Base-by-base conservation (phyloP, 1,140 invertebrate species). In the Eurosta solidaginis region DNA sequence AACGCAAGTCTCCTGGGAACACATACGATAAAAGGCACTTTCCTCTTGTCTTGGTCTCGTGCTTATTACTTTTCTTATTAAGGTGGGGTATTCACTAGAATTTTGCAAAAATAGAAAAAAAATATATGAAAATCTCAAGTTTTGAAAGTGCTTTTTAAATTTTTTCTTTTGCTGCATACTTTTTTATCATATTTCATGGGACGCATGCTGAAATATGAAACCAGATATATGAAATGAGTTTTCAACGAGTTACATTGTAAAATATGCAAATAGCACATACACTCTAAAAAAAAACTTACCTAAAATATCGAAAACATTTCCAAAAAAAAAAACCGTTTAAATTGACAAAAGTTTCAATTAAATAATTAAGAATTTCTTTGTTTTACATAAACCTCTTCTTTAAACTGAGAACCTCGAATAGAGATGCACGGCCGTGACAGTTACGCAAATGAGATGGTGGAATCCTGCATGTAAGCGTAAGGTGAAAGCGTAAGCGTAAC, bases 41-140 rank as follows among this genome's bases (percentile, higher is more conserved):
- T 36, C 29, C n/a, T 20, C 54, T 42, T 44, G 20, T 17, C 59
- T 3, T 40, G 36, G 36, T 20, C 29, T 22, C 7, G 17, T 40
- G 36, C 17, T 40, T n/a, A 9, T 68, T 68, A 20, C 50, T 7
- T 68, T 68, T 40, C 20, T 36, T 36, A n/a, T 68, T 42, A 20
- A 22, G n/a, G 49, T 25, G n/a, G 27, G n/a, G n/a, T n/a, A n/a
- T 17, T 33, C 14, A 3, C 6, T 20, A 20, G 33, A n/a, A n/a
- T n/a, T n/a, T n/a, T n/a, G n/a, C n/a, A n/a, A 74, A 29, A 9
- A 29, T 17, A 36, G 49, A 47, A 52, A 36, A 29, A 42, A 77
- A 33, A 77, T 76, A 33, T 76, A 54, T 76, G 75, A 76, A 76
- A 52, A 76, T 42, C 29, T 76, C 6, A 14, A 40, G 49, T 33